Evolutionary conservation across 1,140 invertebrate species (phyloP).

Genomic region (Streblospio benedicti): DNA sequence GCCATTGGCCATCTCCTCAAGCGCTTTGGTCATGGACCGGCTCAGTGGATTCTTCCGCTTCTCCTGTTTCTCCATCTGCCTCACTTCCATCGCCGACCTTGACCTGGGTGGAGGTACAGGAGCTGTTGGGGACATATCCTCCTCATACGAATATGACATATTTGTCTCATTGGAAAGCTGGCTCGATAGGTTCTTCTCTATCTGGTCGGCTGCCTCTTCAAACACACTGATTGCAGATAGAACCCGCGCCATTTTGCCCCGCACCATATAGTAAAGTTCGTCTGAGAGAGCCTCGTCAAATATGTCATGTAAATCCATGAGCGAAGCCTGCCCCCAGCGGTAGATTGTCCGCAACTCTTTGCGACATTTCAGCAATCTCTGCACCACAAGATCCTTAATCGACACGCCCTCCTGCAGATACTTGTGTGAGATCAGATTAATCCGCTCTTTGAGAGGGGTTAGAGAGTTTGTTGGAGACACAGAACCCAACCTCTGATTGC

Average conservation of each 20-base stretch:
- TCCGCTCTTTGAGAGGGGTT: neutral
- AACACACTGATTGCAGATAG: constrained; percentile 7
- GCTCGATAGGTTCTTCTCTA: constrained; percentile 8
- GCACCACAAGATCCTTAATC: neutral
- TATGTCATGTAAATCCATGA: constrained; percentile 4
- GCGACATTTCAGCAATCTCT: neutral
- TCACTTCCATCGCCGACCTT: too few relatives aligned
- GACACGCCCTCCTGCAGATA: constrained; percentile 2
- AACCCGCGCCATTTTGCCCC: constrained; percentile 5
- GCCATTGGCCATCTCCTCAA: too few relatives aligned
- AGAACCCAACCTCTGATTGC: neutral
- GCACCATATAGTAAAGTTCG: constrained; percentile 9
- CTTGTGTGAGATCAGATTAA: neutral
- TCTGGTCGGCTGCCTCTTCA: constrained; percentile 8
- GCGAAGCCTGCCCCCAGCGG: constrained; percentile 7
- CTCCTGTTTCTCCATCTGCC: too few relatives aligned
- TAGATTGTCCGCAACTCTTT: neutral
- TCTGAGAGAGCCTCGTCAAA: constrained; percentile 10
- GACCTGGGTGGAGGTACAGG: too few relatives aligned
- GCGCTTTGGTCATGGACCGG: too few relatives aligned
- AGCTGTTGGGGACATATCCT: too few relatives aligned
- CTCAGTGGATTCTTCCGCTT: too few relatives aligned
- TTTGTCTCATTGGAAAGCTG: too few relatives aligned
- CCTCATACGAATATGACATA: too few relatives aligned
- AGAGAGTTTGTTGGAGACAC: too few relatives aligned